A percentile compares a stretch with the other conserved stretches of the same genome.
Conservation (phyloP, 2,113 vertebrate genomes). For the Nymphicus hollandicus region DNA sequence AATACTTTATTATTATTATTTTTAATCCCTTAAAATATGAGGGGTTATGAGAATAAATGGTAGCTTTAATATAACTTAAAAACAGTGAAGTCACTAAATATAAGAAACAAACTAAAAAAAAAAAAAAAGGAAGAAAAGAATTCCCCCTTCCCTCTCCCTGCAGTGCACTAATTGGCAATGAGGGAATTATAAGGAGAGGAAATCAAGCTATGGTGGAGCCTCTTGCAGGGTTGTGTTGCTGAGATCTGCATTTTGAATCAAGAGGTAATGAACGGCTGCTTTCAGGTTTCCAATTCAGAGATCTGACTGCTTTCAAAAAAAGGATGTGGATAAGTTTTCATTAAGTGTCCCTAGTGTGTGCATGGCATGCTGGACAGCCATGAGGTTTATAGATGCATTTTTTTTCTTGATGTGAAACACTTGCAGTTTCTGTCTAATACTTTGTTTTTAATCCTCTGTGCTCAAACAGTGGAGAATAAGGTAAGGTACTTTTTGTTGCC, state of each 20-base stretch:
- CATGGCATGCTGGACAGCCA: neutral
- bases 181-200: constrained; percentile 14
- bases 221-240: neutral
- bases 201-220: neutral
- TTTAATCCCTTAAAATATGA: neutral
- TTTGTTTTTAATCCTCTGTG: constrained; percentile 35
- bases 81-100: neutral
- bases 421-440: neutral
- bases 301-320: neutral
- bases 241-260: neutral
- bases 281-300: neutral
- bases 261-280: neutral
- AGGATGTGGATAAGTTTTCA: neutral
- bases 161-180: constrained; percentile 60
- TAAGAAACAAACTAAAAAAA: neutral
- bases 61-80: neutral
- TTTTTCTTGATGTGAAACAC: neutral
- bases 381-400: neutral
- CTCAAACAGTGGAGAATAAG: constrained; percentile 41
- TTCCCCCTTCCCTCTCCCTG: neutral
- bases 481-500: constrained; percentile 45
- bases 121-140: neutral
- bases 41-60: neutral
- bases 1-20: neutral
- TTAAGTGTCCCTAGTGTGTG: neutral